phyloP scores from a whole-genome alignment of 1,140 invertebrate genomes.

The Drosophila takahashii region DNA sequence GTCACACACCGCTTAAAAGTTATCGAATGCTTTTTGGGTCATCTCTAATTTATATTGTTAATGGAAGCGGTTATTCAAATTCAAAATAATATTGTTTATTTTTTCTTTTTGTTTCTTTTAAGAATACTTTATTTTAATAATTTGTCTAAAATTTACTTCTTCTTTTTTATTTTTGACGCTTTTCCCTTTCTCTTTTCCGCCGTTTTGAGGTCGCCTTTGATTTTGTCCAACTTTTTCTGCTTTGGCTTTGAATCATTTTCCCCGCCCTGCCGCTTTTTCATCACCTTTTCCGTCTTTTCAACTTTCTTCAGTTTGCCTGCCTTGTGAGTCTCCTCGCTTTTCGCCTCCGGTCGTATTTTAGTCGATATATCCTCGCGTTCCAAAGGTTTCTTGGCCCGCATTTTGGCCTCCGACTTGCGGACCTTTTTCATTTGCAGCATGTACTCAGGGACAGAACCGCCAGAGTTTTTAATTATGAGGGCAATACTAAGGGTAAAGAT shows the following conservation, averaged over 20 bases:
- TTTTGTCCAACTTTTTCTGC: constrained; percentile 21
- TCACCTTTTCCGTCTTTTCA: constrained; percentile 13
- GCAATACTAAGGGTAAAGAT: constrained; percentile 89
- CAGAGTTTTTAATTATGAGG: constrained; percentile 93
- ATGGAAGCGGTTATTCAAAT: no score
- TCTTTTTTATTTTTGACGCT: neutral
- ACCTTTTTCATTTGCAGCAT: constrained; percentile 93
- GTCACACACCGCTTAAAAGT: no score
- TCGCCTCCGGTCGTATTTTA: constrained; percentile 73
- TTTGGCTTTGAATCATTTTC: neutral
- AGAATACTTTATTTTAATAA: neutral
- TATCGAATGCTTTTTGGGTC: no score
- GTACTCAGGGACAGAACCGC: constrained; percentile 95
- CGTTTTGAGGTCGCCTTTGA: constrained; percentile 16
- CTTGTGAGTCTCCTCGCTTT: constrained; percentile 1
- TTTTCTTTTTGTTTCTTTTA: neutral
- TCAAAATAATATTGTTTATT: no score
- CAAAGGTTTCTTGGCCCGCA: constrained; percentile 87
- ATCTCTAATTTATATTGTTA: no score
- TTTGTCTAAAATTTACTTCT: neutral
- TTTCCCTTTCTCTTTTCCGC: neutral
- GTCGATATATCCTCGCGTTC: constrained; percentile 88
- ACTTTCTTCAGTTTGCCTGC: constrained; percentile 12
- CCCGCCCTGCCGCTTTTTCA: constrained; percentile 5
- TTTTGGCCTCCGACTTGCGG: constrained; percentile 88